Conservation (phyloP, 2,888 invertebrate genomes). For the Metallyticus violacea region DNA sequence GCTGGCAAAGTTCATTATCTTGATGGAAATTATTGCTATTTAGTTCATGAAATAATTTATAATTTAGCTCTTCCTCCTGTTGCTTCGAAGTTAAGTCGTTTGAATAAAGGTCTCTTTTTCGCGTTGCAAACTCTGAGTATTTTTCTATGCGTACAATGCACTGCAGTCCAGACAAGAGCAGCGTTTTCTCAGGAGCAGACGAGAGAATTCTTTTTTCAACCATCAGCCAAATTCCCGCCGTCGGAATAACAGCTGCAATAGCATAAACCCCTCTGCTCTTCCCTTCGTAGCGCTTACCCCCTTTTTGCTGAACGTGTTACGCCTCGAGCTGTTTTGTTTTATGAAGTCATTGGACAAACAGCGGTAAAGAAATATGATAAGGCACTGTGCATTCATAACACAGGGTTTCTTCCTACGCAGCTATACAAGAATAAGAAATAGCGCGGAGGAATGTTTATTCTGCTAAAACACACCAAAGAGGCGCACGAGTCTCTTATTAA, state of each 20-base stretch:
- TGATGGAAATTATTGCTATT: no score
- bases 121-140: no score
- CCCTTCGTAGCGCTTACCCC: background rate
- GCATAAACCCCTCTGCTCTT: background rate
- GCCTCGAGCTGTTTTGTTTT: conserved; percentile 3
- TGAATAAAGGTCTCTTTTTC: background rate
- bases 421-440: no score
- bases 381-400: conserved; percentile 11
- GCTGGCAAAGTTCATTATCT: no score
- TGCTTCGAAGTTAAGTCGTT: background rate
- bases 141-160: background rate
- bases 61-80: no score
- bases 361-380: conserved; percentile 10
- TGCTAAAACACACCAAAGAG: no score
- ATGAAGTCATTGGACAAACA: conserved; percentile 7
- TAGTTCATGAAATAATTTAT: no score
- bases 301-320: background rate
- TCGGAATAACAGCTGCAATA: background rate
- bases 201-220: background rate
- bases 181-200: background rate
- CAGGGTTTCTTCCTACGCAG: background rate
- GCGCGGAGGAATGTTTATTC: no score
- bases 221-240: background rate
- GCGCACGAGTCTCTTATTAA: no score
- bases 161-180: background rate